Evolutionary conservation across 1,140 invertebrate species (phyloP).

Genomic region (Diabrotica undecimpunctata): DNA sequence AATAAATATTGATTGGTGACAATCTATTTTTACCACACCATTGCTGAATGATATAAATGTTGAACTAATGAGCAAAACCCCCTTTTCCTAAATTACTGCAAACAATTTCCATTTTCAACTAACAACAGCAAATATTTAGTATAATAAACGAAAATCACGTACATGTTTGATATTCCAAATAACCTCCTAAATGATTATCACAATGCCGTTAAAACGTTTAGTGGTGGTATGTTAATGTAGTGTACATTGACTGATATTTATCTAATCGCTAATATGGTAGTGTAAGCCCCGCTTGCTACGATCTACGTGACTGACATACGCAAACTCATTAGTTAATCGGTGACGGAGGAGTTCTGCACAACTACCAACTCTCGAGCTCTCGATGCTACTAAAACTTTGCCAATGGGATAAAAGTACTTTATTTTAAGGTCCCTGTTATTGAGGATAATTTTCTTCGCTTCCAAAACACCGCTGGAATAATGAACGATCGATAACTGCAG

Average conservation of each 20-base stretch:
- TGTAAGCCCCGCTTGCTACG: conserved; percentile 12
- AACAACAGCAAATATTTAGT: conserved; percentile 10
- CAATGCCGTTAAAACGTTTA: conserved; percentile 16
- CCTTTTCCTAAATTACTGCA: not conserved
- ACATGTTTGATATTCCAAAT: conserved; percentile 16
- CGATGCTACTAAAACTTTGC: not conserved
- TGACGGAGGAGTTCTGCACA: not conserved
- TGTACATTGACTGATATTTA: conserved; percentile 20
- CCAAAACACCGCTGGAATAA: too few relatives aligned
- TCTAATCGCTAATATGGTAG: conserved; percentile 19
- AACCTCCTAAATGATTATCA: conserved; percentile 13
- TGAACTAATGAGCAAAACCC: too few relatives aligned
- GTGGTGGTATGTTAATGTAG: conserved; percentile 15
- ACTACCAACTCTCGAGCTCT: too few relatives aligned
- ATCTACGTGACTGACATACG: conserved; percentile 23
- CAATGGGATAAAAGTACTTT: conserved; percentile 7
- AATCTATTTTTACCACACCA: too few relatives aligned
- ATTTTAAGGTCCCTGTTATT: conserved; percentile 6
- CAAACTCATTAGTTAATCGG: conserved; percentile 21
- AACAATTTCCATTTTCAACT: not conserved
- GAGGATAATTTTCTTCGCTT: too few relatives aligned
- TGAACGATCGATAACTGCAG: too few relatives aligned
- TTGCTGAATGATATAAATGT: too few relatives aligned
- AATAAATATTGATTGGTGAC: too few relatives aligned
- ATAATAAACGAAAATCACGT: conserved; percentile 20